A percentile compares a stretch with the other conserved stretches of the same genome.
Evolutionary conservation across 2,797 vertebrate genomes (phyloP).

Genomic region (Hoplostethus atlanticus): DNA sequence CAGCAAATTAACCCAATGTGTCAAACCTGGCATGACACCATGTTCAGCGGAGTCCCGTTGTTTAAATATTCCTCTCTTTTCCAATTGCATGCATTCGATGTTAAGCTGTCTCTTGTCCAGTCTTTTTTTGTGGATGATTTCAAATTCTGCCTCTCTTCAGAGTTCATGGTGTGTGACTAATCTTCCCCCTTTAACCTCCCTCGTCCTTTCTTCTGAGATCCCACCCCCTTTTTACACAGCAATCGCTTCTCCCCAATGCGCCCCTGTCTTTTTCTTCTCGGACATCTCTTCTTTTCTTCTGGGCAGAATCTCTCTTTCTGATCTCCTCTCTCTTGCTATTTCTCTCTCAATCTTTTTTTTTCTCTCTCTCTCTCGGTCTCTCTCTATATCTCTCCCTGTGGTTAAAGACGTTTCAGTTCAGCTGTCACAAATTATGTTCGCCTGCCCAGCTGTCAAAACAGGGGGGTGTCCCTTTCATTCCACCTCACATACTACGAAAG

Average conservation of each 20-base stretch:
- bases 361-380: slow-evolving; percentile 31
- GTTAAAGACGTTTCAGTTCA: slow-evolving; percentile 90
- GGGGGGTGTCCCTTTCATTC: slow-evolving; percentile 99
- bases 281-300: slow-evolving; percentile 66
- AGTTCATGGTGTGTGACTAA: slow-evolving; percentile 78
- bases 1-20: slow-evolving; percentile 91
- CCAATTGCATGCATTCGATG: slow-evolving; percentile 53
- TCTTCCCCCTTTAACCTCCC: slow-evolving; percentile 61
- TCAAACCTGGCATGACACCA: slow-evolving; percentile 88
- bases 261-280: slow-evolving; percentile 38
- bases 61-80: slow-evolving; percentile 63
- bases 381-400: slow-evolving; percentile 70
- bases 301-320: slow-evolving; percentile 68
- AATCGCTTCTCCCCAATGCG: slow-evolving; percentile 47
- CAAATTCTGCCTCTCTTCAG: slow-evolving; percentile 68
- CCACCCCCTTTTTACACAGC: slow-evolving; percentile 49
- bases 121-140: slow-evolving; percentile 58
- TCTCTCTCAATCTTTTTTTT: slow-evolving; percentile 26
- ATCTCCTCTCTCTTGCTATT: slow-evolving; percentile 66
- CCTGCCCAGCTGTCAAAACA: slow-evolving; percentile 99
- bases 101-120: slow-evolving; percentile 51
- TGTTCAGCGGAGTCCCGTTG: slow-evolving; percentile 76
- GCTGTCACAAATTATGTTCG: slow-evolving; percentile 95
- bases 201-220: slow-evolving; percentile 53
- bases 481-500: slow-evolving; percentile 95